These are phyloP conservation scores for Pseudochirops cupreus DNA, from an alignment of 2,797 vertebrate species.

Conservation along the genomic window DNA sequence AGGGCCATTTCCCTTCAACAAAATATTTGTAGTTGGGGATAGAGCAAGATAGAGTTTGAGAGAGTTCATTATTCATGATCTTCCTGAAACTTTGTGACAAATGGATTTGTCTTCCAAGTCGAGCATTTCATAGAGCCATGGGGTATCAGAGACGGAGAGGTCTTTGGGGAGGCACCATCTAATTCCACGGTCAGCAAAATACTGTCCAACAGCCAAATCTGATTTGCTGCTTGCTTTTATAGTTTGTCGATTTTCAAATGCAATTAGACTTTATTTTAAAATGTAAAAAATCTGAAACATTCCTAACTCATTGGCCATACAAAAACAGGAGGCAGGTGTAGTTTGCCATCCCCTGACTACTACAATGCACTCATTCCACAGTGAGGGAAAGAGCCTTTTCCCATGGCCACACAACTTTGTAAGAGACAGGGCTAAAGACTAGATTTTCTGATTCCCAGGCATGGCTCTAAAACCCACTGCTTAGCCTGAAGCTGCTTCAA, in stretches of 20 bases:
- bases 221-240: background rate
- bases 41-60: background rate
- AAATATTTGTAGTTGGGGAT: background rate
- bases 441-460: background rate
- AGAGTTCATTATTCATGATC: background rate
- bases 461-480: background rate
- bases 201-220: background rate
- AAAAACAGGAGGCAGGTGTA: background rate
- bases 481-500: background rate
- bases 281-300: background rate
- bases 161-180: background rate
- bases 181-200: background rate
- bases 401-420: background rate
- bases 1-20: background rate
- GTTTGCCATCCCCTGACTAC: background rate
- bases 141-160: background rate
- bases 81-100: background rate
- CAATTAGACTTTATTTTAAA: background rate
- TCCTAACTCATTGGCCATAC: background rate
- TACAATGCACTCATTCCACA: background rate
- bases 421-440: background rate
- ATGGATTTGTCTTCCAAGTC: background rate
- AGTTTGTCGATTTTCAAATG: background rate
- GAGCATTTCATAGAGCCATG: background rate
- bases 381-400: background rate